Percentiles rank a stretch among this genome's conserved stretches.
phyloP scores from a whole-genome alignment of 92 coral and sea anemone genomes.

The Meandrina meandrites region DNA sequence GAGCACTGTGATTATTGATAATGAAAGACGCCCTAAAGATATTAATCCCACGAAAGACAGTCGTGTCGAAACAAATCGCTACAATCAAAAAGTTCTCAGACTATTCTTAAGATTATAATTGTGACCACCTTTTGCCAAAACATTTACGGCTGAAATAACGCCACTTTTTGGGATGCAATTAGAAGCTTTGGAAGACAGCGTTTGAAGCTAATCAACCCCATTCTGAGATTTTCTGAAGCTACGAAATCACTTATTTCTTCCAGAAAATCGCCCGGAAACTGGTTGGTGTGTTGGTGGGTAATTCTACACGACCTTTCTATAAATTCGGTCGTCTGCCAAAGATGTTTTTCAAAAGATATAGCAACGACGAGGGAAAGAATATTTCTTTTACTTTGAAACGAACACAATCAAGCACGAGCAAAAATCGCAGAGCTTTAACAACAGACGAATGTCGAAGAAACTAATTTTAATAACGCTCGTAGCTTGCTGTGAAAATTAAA shows the following conservation, averaged over 20 bases:
- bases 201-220: conserved; percentile 16
- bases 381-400: not conserved
- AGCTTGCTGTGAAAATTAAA: conserved; percentile 30
- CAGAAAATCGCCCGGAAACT: not conserved
- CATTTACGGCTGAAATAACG: not conserved
- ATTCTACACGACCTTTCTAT: not conserved
- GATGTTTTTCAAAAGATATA: not conserved
- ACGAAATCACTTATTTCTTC: not conserved
- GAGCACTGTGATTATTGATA: not conserved
- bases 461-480: not conserved
- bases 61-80: not conserved
- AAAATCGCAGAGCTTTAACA: not conserved
- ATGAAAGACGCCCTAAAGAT: not conserved
- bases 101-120: not conserved
- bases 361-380: not conserved
- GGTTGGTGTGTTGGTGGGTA: not conserved
- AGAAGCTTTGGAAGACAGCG: not conserved
- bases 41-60: not conserved
- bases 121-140: not conserved
- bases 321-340: not conserved
- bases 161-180: not conserved
- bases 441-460: not conserved
- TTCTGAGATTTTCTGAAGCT: not conserved
- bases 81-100: not conserved
- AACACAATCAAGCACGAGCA: not conserved